Conservation (phyloP, 2,797 vertebrate species). For the Sebastes minor region DNA sequence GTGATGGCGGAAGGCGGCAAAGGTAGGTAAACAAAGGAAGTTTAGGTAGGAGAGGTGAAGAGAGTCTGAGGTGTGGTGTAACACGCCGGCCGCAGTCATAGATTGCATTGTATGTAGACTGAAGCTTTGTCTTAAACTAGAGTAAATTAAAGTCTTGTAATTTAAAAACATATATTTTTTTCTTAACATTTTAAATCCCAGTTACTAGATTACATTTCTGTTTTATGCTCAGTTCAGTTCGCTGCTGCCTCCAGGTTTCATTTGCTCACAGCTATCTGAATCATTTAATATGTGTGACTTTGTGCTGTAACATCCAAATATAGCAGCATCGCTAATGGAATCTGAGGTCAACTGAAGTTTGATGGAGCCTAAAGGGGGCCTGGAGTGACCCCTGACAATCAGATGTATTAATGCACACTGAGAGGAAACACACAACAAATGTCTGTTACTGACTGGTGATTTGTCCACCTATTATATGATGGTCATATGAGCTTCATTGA, state of each 20-base stretch:
- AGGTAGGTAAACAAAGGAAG: conserved; percentile 45
- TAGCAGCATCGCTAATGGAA: neutral
- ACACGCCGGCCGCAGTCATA: conserved; percentile 10
- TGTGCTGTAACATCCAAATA: neutral
- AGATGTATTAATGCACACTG: neutral
- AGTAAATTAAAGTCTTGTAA: neutral
- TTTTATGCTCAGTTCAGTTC: neutral
- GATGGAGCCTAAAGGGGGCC: neutral
- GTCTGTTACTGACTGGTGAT: neutral
- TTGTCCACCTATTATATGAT: neutral
- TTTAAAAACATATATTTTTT: neutral
- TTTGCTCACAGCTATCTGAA: neutral
- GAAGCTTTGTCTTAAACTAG: neutral
- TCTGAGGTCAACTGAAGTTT: conserved; percentile 3
- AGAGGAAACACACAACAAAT: neutral
- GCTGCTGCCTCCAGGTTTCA: neutral
- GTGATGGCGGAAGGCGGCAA: neutral
- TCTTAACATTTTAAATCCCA: neutral
- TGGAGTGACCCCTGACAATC: neutral
- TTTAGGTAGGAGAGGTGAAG: conserved; percentile 8
- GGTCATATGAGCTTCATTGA: neutral
- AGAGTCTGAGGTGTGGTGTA: conserved; percentile 1
- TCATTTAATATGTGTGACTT: neutral
- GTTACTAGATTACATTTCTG: neutral
- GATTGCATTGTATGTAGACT: neutral